A percentile compares a stretch with the other conserved stretches of the same genome.
Conservation (phyloP, 1,140 invertebrate genomes). For the Pectinophora gossypiella region DNA sequence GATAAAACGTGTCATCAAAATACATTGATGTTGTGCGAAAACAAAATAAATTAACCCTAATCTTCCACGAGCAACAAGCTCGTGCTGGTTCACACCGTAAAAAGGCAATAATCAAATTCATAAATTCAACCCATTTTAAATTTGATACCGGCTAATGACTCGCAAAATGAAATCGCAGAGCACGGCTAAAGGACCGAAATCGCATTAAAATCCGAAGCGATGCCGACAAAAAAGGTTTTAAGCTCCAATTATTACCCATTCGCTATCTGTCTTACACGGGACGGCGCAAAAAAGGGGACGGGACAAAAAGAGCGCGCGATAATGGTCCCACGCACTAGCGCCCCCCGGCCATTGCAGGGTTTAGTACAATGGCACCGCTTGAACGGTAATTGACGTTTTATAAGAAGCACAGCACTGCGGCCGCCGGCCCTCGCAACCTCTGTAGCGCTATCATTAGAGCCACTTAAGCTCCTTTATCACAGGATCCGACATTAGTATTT, state of each 20-base stretch:
- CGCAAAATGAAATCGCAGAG: constrained; percentile 9
- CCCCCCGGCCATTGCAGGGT: constrained; percentile 30
- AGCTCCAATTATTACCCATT: constrained; percentile 47
- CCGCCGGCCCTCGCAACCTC: constrained; percentile 24
- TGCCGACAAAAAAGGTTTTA: constrained; percentile 31
- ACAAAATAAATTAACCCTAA: neutral
- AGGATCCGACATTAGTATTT: constrained; percentile 5
- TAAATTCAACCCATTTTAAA: neutral
- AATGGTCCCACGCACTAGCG: constrained; percentile 36
- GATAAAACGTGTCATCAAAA: too few species aligned
- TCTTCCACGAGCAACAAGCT: neutral
- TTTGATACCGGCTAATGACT: constrained; percentile 8
- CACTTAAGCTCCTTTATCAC: constrained; percentile 26
- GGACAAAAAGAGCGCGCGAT: constrained; percentile 36
- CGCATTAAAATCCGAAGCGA: constrained; percentile 17
- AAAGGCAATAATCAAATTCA: constrained; percentile 1
- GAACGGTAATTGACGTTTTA: constrained; percentile 39
- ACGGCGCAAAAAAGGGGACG: constrained; percentile 32
- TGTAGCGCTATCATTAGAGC: constrained; percentile 29
- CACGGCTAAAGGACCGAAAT: constrained; percentile 1
- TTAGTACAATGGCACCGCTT: constrained; percentile 33
- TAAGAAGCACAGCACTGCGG: constrained; percentile 24
- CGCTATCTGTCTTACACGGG: constrained; percentile 46
- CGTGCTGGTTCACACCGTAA: neutral
- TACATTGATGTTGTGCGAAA: too few species aligned